Evolutionary conservation across 2,888 invertebrate species (phyloP).

Genomic region (Stramonita haemastoma): DNA sequence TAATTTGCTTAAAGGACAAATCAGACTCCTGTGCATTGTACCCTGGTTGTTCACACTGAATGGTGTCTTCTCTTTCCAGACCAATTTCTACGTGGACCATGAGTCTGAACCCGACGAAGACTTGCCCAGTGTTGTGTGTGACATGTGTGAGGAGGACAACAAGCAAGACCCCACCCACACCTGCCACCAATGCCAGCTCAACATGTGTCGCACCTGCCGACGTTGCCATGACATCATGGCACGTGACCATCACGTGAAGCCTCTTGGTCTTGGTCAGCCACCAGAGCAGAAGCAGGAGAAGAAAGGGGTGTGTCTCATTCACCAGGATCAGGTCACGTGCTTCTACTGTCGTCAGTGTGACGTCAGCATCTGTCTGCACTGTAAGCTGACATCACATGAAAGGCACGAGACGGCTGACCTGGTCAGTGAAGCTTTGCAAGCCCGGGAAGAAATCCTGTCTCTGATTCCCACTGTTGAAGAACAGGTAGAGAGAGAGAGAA

Average conservation of each 20-base stretch:
- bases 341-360: conserved; percentile 36
- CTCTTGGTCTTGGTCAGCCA: neutral
- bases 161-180: neutral
- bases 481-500: neutral
- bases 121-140: conserved; percentile 14
- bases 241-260: conserved; percentile 16
- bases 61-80: too few species aligned
- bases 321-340: conserved; percentile 25
- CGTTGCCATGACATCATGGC: neutral
- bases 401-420: conserved; percentile 38
- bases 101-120: neutral
- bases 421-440: neutral
- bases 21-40: too few species aligned
- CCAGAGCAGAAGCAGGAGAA: neutral
- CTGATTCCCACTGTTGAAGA: neutral
- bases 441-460: conserved; percentile 1
- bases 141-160: neutral
- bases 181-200: neutral
- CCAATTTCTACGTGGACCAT: too few species aligned
- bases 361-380: conserved; percentile 31
- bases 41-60: too few species aligned
- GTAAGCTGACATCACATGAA: conserved; percentile 37
- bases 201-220: conserved; percentile 20
- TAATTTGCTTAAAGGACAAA: too few species aligned
- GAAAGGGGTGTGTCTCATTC: conserved; percentile 1